phyloP scores from a whole-genome alignment of 2,888 invertebrate genomes.

The Eupithecia exiguata region DNA sequence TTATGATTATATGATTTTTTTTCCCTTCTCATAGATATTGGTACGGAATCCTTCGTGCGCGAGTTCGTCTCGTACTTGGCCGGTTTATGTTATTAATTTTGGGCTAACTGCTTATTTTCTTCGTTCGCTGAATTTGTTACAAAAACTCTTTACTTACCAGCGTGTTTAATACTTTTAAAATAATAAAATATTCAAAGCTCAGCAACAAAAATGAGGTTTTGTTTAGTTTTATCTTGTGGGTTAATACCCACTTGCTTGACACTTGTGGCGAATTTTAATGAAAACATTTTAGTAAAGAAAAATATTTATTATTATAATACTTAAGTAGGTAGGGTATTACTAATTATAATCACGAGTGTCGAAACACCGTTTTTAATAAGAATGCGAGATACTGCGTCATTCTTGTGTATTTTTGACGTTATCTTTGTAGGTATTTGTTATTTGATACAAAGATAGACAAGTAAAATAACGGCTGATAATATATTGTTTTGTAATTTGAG shows the following conservation, averaged over 20 bases:
- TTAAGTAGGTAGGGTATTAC: neutral
- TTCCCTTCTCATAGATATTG: too few species aligned
- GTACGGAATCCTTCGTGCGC: too few species aligned
- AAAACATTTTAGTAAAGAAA: neutral
- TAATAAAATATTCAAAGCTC: neutral
- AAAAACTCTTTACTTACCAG: neutral
- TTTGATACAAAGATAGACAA: neutral
- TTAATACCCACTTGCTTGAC: too few species aligned
- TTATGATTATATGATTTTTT: too few species aligned
- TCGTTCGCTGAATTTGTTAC: constrained; percentile 1
- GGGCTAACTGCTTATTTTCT: neutral
- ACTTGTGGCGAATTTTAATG: neutral
- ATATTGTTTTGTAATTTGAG: constrained; percentile 2
- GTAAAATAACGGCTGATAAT: neutral
- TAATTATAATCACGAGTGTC: neutral
- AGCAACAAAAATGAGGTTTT: neutral
- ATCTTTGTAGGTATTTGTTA: neutral
- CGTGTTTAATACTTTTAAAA: neutral
- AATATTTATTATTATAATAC: neutral
- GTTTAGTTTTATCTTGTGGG: neutral
- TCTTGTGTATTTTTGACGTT: neutral
- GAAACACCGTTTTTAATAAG: neutral
- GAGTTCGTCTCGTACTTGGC: too few species aligned
- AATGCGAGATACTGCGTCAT: neutral
- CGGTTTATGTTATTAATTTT: neutral